Percentiles rank a stretch among this genome's conserved stretches.
phyloP scores from a whole-genome alignment of 2,113 vertebrate species.

The Corvus moneduloides region DNA sequence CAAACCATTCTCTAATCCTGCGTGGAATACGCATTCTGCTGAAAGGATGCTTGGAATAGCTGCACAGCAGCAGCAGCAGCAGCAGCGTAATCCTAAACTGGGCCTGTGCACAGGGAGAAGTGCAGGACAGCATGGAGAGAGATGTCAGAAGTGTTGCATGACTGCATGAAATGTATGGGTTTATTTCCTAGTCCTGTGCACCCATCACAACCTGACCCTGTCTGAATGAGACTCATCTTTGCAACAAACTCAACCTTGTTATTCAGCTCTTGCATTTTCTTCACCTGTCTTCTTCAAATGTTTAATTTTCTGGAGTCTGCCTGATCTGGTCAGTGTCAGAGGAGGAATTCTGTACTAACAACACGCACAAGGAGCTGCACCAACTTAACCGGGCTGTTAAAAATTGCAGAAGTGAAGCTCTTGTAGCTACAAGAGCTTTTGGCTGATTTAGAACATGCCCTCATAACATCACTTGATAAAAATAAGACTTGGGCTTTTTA shows the following conservation, averaged over 20 bases:
- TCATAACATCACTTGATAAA: constrained; percentile 75
- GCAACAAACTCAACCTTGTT: background rate
- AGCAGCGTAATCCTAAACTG: background rate
- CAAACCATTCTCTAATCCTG: constrained; percentile 46
- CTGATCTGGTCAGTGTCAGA: background rate
- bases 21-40: background rate
- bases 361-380: constrained; percentile 31
- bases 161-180: background rate
- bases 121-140: background rate
- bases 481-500: constrained; percentile 76
- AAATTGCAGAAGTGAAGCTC: constrained; percentile 28
- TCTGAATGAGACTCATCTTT: background rate
- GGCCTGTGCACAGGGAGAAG: background rate
- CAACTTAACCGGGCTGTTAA: constrained; percentile 31
- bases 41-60: constrained; percentile 39
- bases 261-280: background rate
- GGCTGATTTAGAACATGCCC: constrained; percentile 61
- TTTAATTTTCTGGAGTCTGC: background rate
- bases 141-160: background rate
- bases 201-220: background rate
- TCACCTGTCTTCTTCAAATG: background rate
- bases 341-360: constrained; percentile 30
- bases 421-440: constrained; percentile 45
- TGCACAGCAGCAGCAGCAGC: background rate
- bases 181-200: background rate